phyloP scores from a whole-genome alignment of 2,113 vertebrate species.

The Octodon degus region DNA sequence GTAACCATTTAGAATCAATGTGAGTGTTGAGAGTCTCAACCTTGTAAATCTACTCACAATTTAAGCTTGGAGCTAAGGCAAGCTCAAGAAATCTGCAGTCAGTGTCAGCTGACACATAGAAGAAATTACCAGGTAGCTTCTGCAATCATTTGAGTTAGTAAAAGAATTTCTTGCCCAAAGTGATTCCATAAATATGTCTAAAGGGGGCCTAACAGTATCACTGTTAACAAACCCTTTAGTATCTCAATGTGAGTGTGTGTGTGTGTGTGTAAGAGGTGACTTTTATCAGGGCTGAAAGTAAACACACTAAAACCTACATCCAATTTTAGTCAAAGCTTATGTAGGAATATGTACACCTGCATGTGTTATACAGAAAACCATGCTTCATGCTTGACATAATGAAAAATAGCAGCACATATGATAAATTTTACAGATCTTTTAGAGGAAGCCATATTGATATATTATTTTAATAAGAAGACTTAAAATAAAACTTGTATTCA shows the following conservation, averaged over 20 bases:
- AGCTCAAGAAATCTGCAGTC: neutral
- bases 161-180: neutral
- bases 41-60: neutral
- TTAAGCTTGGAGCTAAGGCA: neutral
- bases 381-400: neutral
- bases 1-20: neutral
- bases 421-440: neutral
- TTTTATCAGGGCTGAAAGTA: neutral
- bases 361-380: neutral
- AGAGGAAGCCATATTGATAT: neutral
- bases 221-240: neutral
- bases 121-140: neutral
- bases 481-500: neutral
- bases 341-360: neutral
- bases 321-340: neutral
- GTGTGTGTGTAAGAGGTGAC: neutral
- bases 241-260: neutral
- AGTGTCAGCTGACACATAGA: no score
- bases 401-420: neutral
- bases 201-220: neutral
- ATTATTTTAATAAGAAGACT: constrained; percentile 44
- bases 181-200: neutral
- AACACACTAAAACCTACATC: neutral
- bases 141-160: neutral
- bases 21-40: neutral